Conservation (phyloP, 2,797 vertebrate species). For the Arnoldichthys spilopterus region DNA sequence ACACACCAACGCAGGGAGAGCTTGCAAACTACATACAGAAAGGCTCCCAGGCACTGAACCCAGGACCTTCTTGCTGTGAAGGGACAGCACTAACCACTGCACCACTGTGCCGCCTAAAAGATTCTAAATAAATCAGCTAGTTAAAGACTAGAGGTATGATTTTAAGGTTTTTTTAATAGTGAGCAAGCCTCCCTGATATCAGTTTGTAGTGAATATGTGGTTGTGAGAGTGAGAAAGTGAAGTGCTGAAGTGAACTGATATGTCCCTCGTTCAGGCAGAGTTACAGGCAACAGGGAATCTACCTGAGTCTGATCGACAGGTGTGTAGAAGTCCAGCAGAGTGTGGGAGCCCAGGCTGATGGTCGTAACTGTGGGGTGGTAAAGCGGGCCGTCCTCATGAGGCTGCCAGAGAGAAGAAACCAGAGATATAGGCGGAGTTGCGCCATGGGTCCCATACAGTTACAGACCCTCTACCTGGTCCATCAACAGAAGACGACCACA, state of each 20-base stretch:
- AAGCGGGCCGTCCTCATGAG: conserved; percentile 88
- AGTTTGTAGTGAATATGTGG: neutral
- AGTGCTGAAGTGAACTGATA: neutral
- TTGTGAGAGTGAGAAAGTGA: too few species aligned
- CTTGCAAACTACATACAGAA: too few species aligned
- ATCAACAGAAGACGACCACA: neutral
- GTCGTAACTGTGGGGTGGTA: conserved; percentile 92
- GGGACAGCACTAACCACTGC: too few species aligned
- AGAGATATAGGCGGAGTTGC: neutral
- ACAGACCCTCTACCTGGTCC: neutral
- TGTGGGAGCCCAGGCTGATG: conserved; percentile 88
- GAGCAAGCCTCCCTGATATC: too few species aligned
- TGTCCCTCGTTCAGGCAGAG: conserved; percentile 22
- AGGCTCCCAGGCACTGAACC: too few species aligned
- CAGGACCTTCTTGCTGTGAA: too few species aligned
- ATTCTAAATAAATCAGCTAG: too few species aligned
- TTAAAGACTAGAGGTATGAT: too few species aligned
- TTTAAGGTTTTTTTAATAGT: too few species aligned
- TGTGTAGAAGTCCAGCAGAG: conserved; percentile 86
- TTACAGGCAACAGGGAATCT: conserved; percentile 18
- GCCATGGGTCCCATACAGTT: neutral
- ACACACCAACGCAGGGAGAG: too few species aligned
- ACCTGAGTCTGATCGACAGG: conserved; percentile 68
- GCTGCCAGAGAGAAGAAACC: conserved; percentile 62
- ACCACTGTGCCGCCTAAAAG: too few species aligned